Base-by-base conservation (phyloP, 1,140 invertebrate genomes). In the Eciton burchellii region DNA sequence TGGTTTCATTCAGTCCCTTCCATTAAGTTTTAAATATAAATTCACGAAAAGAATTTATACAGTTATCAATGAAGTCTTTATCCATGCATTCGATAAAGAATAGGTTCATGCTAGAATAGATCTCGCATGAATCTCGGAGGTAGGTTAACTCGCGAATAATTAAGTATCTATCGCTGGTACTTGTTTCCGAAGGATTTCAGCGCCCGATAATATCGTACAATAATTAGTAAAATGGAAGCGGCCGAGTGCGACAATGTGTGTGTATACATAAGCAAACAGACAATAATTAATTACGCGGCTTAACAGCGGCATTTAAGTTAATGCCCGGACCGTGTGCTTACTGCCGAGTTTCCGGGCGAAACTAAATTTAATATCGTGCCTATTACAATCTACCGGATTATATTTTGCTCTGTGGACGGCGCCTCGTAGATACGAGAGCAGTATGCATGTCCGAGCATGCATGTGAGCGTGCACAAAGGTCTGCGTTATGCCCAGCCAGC, bases 351-450 rank as follows among this genome's bases (percentile, higher is more conserved):
- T 90, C 89, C 91, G 87, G 90, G 84, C 88, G 87, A 91, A 35
- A 92, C 91, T 92, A 91, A 92, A 92, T 92, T 92, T 92, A 92
- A 92, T 92, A 91, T 91, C 85, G 84, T 84, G 87, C 90, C 88
- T 89, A 92, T 92, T 92, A 91, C 90, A 91, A 92, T 92, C 87
- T 88, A 87, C 84, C 70, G 89, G 90, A 92, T 92, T 92, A 92
- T 92, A 91, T 91, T 91, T 92, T 87, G 84, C 85, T 86, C 86
- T 79, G 85, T 72, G 70, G 63, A 65, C 41, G 59, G 19, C n/a
- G 66, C 47, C 54, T 16, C 59, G 52, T 70, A 66, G 66, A 52
- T 57, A 63, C 68, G n/a, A 19, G 41, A 77, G 77, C 49, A 59
- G 62, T 14, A 68, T 45, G 57, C n/a, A 54, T 73, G 57, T 85